Percentiles rank a stretch among this genome's conserved stretches.
Conservation (phyloP, 2,113 vertebrate genomes). For the Pyrgilauda ruficollis region DNA sequence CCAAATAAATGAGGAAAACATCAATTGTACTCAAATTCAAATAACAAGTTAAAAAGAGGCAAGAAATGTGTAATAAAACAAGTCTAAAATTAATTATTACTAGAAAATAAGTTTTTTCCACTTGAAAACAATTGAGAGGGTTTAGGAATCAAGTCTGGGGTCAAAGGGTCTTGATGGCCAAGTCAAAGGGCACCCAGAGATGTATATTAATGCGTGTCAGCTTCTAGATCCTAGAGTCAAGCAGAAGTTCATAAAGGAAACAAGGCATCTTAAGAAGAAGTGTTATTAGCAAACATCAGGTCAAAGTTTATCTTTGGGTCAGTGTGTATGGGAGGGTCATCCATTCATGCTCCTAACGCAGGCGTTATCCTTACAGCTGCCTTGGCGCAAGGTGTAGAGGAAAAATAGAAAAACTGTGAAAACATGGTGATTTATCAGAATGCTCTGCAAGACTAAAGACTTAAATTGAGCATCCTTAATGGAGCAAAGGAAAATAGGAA, state of each 20-base stretch:
- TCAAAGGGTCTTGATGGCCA: constrained; percentile 68
- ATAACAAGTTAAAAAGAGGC: background rate
- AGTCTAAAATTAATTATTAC: constrained; percentile 29
- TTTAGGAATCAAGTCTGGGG: constrained; percentile 68
- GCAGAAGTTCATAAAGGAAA: constrained; percentile 69
- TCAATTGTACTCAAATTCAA: background rate
- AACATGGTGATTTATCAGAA: background rate
- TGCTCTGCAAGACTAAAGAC: background rate
- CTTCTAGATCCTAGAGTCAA: constrained; percentile 71
- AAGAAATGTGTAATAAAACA: constrained; percentile 4
- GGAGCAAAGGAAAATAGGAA: background rate
- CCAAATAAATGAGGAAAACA: background rate
- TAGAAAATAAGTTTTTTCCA: constrained; percentile 61
- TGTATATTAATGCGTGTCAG: constrained; percentile 67
- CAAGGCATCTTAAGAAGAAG: constrained; percentile 74
- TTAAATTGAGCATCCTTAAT: background rate
- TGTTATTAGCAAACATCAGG: constrained; percentile 77
- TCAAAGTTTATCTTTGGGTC: constrained; percentile 91
- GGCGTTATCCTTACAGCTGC: constrained; percentile 28
- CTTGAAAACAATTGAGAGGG: constrained; percentile 43
- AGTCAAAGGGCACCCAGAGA: constrained; percentile 60
- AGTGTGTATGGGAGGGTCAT: constrained; percentile 60
- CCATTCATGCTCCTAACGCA: constrained; percentile 12
- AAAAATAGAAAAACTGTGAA: background rate
- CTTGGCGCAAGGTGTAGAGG: background rate